Conservation (phyloP, 2,113 vertebrate genomes). For the Cephalophus harveyi region DNA sequence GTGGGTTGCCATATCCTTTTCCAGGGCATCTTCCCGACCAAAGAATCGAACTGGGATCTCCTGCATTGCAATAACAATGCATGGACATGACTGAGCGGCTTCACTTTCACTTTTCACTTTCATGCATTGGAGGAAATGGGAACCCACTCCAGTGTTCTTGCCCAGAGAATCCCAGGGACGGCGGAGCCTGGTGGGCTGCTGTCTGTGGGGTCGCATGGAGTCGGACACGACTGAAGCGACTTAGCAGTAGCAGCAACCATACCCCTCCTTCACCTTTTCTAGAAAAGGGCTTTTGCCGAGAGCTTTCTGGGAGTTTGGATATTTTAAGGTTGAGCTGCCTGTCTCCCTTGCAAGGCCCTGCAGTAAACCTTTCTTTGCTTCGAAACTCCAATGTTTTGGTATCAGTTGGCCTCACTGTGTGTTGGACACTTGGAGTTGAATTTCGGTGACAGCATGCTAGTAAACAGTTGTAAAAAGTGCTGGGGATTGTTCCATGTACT, state of each 20-base stretch:
- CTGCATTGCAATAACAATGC: not conserved
- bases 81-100: accelerated
- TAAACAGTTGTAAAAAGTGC: not conserved
- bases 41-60: not conserved
- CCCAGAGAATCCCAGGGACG: too few relatives aligned
- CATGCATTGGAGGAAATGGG: too few relatives aligned
- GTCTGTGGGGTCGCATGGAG: accelerated
- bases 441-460: not conserved
- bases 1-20: not conserved
- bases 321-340: not conserved
- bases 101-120: not conserved
- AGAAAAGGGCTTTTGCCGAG: not conserved
- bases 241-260: not conserved
- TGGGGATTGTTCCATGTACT: not conserved
- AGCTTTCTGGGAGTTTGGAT: not conserved
- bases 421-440: not conserved
- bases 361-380: not conserved
- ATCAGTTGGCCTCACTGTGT: not conserved
- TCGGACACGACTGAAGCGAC: not conserved
- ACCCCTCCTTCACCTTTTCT: not conserved
- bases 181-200: not conserved
- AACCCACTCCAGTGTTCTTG: too few relatives aligned
- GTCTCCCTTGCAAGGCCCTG: not conserved
- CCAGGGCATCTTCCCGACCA: not conserved
- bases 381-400: accelerated